Percentiles rank a stretch among this genome's conserved stretches.
Evolutionary conservation across 1,140 invertebrate species (phyloP).

Genomic region (Zaprionus tsacasi): DNA sequence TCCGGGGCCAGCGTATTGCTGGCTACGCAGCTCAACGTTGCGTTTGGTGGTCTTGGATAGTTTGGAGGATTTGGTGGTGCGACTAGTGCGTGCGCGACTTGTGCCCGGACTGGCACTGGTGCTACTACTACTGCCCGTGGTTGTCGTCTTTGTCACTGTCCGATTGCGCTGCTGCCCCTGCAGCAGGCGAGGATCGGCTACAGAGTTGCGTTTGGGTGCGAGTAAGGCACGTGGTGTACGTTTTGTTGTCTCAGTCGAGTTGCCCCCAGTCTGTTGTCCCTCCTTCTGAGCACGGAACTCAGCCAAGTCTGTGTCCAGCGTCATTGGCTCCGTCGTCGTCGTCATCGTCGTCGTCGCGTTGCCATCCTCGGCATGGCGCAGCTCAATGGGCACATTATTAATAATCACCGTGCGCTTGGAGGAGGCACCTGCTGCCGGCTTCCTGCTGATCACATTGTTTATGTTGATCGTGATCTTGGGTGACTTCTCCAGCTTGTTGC

Average conservation of each 20-base stretch:
- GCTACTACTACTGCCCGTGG: slow-evolving; percentile 8
- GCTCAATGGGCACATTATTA: slow-evolving; percentile 76
- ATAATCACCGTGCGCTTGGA: slow-evolving; percentile 67
- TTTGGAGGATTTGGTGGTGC: slow-evolving; percentile 57
- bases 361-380: slow-evolving; percentile 48
- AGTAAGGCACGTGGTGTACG: not conserved
- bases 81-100: slow-evolving; percentile 16
- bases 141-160: not conserved
- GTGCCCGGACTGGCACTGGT: slow-evolving; percentile 7
- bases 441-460: slow-evolving; percentile 50
- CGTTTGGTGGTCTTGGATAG: slow-evolving; percentile 54
- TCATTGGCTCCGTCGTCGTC: slow-evolving; percentile 14
- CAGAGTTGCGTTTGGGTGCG: slow-evolving; percentile 22
- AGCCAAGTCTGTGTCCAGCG: not conserved
- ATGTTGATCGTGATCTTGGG: slow-evolving; percentile 62
- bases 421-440: slow-evolving; percentile 31
- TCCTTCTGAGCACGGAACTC: not conserved
- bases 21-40: slow-evolving; percentile 57
- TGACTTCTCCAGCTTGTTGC: slow-evolving; percentile 76
- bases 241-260: not conserved
- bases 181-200: not conserved
- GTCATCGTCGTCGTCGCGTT: slow-evolving; percentile 33
- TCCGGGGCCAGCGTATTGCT: slow-evolving; percentile 63
- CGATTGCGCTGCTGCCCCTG: slow-evolving; percentile 23
- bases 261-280: not conserved